These are phyloP conservation scores for Lydus trimaculatus DNA, from an alignment of 2,888 invertebrate genomes.

Conservation along the genomic window DNA sequence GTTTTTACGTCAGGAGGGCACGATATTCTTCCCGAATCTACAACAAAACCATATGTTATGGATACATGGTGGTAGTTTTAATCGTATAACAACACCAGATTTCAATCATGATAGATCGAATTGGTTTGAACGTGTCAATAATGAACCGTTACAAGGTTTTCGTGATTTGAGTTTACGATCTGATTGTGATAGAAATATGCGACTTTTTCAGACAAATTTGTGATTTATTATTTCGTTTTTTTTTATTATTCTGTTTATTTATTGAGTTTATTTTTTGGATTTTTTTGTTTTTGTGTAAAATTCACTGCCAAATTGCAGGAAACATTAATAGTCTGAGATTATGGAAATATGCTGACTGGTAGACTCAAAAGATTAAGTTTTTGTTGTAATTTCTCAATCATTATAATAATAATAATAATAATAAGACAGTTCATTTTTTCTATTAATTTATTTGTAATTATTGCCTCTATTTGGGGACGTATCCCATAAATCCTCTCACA, in stretches of 20 bases:
- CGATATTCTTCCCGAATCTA: slow-evolving; percentile 35
- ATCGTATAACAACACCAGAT: background rate
- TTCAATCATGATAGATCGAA: background rate
- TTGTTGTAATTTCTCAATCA: background rate
- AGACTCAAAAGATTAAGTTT: background rate
- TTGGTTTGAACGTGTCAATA: slow-evolving; percentile 20
- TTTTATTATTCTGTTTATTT: background rate
- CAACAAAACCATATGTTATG: slow-evolving; percentile 35
- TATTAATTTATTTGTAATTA: background rate
- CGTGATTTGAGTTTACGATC: slow-evolving; percentile 17
- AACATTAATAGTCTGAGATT: background rate
- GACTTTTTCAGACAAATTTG: too few species aligned
- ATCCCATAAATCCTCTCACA: background rate
- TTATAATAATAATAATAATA: background rate
- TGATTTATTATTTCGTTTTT: background rate
- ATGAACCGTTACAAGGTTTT: slow-evolving; percentile 16
- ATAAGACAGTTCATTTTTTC: background rate
- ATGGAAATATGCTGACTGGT: background rate
- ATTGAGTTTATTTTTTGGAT: background rate
- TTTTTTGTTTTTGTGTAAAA: background rate
- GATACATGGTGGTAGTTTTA: slow-evolving; percentile 27
- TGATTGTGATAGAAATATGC: too few species aligned
- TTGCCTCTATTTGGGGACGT: background rate
- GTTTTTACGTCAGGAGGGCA: slow-evolving; percentile 32
- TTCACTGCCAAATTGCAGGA: background rate